Evolutionary conservation across 2,888 invertebrate genomes (phyloP).

Genomic region (Coleophora deauratella): DNA sequence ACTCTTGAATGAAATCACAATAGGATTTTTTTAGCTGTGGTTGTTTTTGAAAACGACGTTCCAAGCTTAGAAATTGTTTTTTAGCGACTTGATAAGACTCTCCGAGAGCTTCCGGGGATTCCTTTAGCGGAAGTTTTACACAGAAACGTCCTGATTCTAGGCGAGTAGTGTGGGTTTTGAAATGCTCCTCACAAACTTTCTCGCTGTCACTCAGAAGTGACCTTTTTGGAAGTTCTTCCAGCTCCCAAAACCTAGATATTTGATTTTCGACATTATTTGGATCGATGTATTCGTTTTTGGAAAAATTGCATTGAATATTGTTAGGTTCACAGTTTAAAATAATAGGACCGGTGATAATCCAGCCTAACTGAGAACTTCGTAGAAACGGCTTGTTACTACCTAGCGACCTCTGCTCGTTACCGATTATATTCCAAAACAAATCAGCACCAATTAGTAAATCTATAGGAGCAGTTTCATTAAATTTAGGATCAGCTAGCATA

Average conservation of each 20-base stretch:
- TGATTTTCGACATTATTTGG: background rate
- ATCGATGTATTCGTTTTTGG: background rate
- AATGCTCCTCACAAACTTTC: conserved; percentile 14
- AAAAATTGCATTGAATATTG: conserved; percentile 7
- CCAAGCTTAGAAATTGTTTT: conserved; percentile 9
- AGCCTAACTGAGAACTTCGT: conserved; percentile 12
- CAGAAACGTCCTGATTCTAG: conserved; percentile 13
- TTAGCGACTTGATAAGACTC: conserved; percentile 8
- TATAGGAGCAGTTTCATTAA: conserved; percentile 11
- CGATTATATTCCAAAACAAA: conserved; percentile 13
- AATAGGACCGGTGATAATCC: conserved; percentile 13
- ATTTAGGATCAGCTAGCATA: conserved; percentile 14
- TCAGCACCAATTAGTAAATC: conserved; percentile 16
- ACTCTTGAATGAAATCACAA: conserved; percentile 10
- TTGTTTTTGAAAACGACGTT: conserved; percentile 8
- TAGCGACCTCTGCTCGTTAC: conserved; percentile 5
- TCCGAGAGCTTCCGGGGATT: conserved; percentile 10
- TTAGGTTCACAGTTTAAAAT: background rate
- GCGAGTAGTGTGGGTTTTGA: conserved; percentile 9
- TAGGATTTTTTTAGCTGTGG: conserved; percentile 5
- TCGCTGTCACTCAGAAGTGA: conserved; percentile 10
- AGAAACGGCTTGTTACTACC: conserved; percentile 10
- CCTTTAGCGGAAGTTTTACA: conserved; percentile 13
- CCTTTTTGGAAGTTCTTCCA: conserved; percentile 10
- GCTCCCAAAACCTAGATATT: conserved; percentile 11